Percentiles rank a stretch among this genome's conserved stretches.
Evolutionary conservation across 2,797 vertebrate genomes (phyloP).

Genomic region (Xenops minutus): DNA sequence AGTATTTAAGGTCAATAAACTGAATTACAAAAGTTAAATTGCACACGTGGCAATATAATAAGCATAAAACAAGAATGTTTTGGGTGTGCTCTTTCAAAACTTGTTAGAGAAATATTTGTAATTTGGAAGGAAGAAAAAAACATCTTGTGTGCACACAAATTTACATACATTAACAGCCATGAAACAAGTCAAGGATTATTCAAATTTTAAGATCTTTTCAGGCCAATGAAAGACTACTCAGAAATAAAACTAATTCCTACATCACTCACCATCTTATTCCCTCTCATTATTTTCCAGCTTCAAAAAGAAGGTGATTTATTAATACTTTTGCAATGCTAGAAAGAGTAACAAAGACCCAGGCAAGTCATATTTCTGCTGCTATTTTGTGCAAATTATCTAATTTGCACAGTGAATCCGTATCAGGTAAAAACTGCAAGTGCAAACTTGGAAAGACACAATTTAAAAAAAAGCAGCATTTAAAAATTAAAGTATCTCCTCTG

Average conservation of each 20-base stretch:
- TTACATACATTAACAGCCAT: not conserved
- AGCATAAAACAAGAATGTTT: not conserved
- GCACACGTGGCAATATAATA: not conserved
- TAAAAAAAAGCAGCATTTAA: conserved; percentile 14
- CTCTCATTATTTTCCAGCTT: not conserved
- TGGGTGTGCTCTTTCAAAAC: not conserved
- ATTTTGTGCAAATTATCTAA: not conserved
- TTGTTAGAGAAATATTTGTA: not conserved
- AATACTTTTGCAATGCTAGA: not conserved
- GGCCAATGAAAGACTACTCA: not conserved
- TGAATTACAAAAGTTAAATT: not conserved
- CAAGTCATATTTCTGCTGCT: conserved; percentile 17
- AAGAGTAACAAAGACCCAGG: conserved; percentile 21
- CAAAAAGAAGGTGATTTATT: not conserved
- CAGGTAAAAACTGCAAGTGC: conserved; percentile 25
- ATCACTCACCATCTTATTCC: not conserved
- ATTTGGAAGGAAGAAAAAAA: not conserved
- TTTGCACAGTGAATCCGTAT: conserved; percentile 10
- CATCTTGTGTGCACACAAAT: not conserved
- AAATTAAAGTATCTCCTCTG: conserved; percentile 10
- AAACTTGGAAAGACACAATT: not conserved
- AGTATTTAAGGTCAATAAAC: not conserved
- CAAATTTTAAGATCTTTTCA: not conserved
- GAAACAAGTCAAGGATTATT: not conserved
- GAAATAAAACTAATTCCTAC: not conserved